Evolutionary conservation across 2,888 invertebrate genomes (phyloP).

Genomic region (Chesias legatella): DNA sequence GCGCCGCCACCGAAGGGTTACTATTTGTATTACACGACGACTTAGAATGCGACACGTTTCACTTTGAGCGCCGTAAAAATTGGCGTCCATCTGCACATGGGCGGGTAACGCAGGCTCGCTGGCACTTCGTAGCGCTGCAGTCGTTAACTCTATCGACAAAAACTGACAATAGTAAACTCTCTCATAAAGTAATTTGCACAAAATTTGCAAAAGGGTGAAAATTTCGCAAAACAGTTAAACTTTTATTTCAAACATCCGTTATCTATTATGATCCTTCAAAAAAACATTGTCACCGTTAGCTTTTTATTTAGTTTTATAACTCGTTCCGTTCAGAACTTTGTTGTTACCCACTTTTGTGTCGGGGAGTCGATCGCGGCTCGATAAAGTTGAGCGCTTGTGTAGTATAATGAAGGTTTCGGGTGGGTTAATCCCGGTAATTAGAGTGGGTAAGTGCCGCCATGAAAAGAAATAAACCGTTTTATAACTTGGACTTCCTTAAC

Average conservation of each 20-base stretch:
- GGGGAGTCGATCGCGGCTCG: conserved; percentile 27
- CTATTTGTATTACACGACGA: conserved; percentile 67
- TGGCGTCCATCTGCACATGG: conserved; percentile 42
- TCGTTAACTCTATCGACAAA: conserved; percentile 61
- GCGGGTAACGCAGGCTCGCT: conserved; percentile 44
- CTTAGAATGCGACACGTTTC: conserved; percentile 54
- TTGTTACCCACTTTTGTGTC: conserved; percentile 27
- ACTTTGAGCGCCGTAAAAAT: conserved; percentile 50
- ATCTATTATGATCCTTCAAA: conserved; percentile 51
- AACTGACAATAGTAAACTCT: conserved; percentile 51
- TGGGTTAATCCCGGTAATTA: conserved; percentile 64
- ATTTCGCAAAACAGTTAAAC: conserved; percentile 51
- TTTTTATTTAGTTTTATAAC: conserved; percentile 51
- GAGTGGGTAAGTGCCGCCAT: conserved; percentile 55
- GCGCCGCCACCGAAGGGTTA: conserved; percentile 74
- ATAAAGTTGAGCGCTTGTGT: conserved; percentile 34
- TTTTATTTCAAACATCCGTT: conserved; percentile 65
- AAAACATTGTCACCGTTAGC: conserved; percentile 45
- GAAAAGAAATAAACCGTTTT: conserved; percentile 78
- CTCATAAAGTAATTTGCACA: conserved; percentile 79
- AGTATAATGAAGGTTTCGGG: conserved; percentile 50
- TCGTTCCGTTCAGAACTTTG: conserved; percentile 38
- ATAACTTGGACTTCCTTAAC: conserved; percentile 74
- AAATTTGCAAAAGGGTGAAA: conserved; percentile 76
- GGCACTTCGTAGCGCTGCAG: conserved; percentile 46